Conservation (phyloP, 2,797 vertebrate species). For the Poeciliopsis turneri region DNA sequence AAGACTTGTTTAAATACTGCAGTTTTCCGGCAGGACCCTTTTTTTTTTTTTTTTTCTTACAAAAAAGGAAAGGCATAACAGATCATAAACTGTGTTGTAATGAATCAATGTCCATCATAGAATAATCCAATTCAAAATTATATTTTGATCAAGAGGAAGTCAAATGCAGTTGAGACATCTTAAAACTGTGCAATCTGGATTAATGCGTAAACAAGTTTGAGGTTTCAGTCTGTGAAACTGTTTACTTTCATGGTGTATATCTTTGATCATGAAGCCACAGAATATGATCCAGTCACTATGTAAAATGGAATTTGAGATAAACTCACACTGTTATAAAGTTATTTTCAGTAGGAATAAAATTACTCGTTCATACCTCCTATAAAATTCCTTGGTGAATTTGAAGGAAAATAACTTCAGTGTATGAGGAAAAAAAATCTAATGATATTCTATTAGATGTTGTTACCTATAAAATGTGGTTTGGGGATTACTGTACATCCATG, state of each 20-base stretch:
- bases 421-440: neutral
- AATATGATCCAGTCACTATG: neutral
- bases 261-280: neutral
- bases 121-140: neutral
- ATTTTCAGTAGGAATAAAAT: neutral
- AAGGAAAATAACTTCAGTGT: neutral
- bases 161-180: neutral
- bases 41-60: neutral
- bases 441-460: neutral
- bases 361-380: neutral
- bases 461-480: conserved; percentile 97
- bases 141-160: neutral
- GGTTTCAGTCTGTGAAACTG: neutral
- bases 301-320: neutral
- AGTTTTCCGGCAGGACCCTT: neutral
- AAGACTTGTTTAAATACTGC: neutral
- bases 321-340: neutral
- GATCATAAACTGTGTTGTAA: neutral
- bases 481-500: conserved; percentile 92
- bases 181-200: neutral
- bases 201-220: neutral
- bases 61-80: neutral
- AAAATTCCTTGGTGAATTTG: conserved; percentile 1
- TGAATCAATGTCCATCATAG: neutral
- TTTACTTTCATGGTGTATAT: neutral